Evolutionary conservation across 2,113 vertebrate genomes (phyloP), one percentile per base, ranked within the genome.

Genomic region (Xiphophorus maculatus): DNA sequence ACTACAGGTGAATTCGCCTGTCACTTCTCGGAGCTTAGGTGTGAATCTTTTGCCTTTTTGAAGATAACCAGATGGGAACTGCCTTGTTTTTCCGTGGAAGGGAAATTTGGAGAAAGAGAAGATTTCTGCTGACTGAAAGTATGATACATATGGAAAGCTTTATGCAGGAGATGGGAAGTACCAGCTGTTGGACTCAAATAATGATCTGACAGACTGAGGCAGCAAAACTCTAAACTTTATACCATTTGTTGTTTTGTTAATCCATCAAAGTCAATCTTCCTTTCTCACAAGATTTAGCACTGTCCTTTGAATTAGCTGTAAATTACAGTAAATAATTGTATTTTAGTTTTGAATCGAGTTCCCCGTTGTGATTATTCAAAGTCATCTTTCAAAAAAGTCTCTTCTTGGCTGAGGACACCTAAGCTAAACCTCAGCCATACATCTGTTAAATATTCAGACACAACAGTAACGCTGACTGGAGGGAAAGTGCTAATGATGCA

Each of bases 1-100:
- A 76, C 76, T 42, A 79, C 72, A 79, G 69, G 65, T 71, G 37
- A 28, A 48, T 48, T 15, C 42, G 40, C 3, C 83, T 63, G 66
- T 77, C 82, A 70, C 33, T 58, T 70, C 35, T 22, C 3, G 28
- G 66, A 71, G 68, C 35, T 44, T 69, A 80, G 54, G 76, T 84
- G 78, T 74, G 81, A 86, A 70, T 83, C 58, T 17, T 77, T 78
- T 64, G 58, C 64, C 61, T 13, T n/a, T 64, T 58, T 81, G 1
- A 84, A 64, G 35, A 35, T 82, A 77, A 25, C 84, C 86, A 85
- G 78, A 87, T 71, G 73, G 75, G 74, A 67, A 42, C 35, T 1
- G 0, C 14, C 10, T 58, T 81, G 54, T 73, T 84, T 71, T 77
- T 66, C 51, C 32, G 29, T 63, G 12, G 2, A 15, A 64, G 6